Base-by-base conservation (phyloP, 2,888 invertebrate species). In the Carabus problematicus region DNA sequence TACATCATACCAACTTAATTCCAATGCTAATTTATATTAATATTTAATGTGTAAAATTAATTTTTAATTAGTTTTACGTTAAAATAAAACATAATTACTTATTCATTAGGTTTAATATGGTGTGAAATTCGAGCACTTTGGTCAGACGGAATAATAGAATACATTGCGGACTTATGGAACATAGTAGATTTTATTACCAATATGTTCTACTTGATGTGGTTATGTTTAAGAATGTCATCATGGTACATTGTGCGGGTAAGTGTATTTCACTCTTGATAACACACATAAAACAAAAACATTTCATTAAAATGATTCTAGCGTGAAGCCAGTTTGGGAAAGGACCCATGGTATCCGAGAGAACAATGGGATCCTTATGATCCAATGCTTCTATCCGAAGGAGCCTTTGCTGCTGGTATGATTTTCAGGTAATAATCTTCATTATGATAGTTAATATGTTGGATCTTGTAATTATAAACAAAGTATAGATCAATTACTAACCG, bases 171-270 rank as follows among this genome's bases (percentile, higher is more conserved):
- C 81, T 87, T 98, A 73, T 99, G 98, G 98, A 98, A 99, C 80
- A 95, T 98, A 71, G 92, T 98, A 3, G 98, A 98, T 82, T 98
- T 98, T 79, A 92, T 97, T 76, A 98, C 98, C 7, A 98, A 98
- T 80, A 89, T 93, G 75, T 93, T 98, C 76, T 99, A 98, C 79
- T 92, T 98, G 18, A 91, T 94, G 49, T 98, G 98, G 89, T 90
- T 98, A 73, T 89, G 92, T 67, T 86, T 98, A 74, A 85, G 98
- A 72, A 86, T 94, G 64, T 92, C 96, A 0, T 91, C 98, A 11
- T 97, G 94, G 88, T 89, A 92, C 75, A 87, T 92, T 66, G 93
- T 93, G 19, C 94, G 94, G 90, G 98, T 97, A 84, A 82, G 83
- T 74, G 14, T 9, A 3, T 14, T 3, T 39, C 14, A 54, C 3